phyloP scores from a whole-genome alignment of 1,140 invertebrate species.

The Colletes latitarsis region DNA sequence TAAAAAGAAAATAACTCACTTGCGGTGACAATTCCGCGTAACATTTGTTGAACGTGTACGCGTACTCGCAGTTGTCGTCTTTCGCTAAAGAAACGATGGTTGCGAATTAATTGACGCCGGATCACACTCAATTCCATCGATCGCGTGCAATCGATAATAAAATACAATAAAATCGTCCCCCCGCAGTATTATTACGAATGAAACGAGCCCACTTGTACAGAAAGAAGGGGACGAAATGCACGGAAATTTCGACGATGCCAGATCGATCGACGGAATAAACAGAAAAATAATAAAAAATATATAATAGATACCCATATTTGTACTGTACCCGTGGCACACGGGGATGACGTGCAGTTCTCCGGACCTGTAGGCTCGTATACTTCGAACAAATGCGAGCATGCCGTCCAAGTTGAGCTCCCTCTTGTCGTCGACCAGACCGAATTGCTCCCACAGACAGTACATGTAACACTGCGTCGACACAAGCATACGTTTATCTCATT shows the following conservation, averaged over 20 bases:
- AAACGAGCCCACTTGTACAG: neutral
- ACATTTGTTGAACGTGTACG: constrained; percentile 73
- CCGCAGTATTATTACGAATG: too few relatives aligned
- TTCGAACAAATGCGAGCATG: constrained; percentile 77
- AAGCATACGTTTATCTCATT: neutral
- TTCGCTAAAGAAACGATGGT: constrained; percentile 55
- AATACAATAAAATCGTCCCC: neutral
- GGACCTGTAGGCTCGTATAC: constrained; percentile 74
- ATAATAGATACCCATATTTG: constrained; percentile 71
- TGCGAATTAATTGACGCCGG: neutral
- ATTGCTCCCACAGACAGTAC: constrained; percentile 77
- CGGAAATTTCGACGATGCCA: constrained; percentile 44
- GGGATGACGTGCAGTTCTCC: constrained; percentile 71
- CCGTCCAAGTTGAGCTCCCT: constrained; percentile 72
- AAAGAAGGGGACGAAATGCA: neutral
- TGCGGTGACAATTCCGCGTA: constrained; percentile 71
- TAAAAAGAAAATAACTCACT: constrained; percentile 50
- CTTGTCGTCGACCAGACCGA: constrained; percentile 74
- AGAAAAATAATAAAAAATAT: constrained; percentile 44
- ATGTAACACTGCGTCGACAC: constrained; percentile 72
- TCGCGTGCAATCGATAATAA: constrained; percentile 44
- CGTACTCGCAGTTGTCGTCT: constrained; percentile 73
- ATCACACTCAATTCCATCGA: neutral
- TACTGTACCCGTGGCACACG: constrained; percentile 74
- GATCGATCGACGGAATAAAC: constrained; percentile 47